These are phyloP conservation scores for Hepsetus odoe DNA, from an alignment of 2,113 vertebrate species.

Conservation along the genomic window DNA sequence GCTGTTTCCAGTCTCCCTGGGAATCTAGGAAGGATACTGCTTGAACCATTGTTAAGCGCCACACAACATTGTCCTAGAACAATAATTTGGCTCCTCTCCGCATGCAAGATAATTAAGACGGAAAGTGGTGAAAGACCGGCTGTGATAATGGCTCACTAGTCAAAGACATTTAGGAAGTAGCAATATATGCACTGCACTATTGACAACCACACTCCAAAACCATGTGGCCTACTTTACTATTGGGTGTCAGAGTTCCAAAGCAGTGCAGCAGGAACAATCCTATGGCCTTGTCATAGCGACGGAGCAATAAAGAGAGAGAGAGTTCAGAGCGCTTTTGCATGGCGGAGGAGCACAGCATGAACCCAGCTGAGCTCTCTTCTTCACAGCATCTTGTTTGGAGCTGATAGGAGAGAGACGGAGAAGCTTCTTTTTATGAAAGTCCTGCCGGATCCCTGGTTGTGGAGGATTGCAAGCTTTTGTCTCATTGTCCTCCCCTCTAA, in stretches of 20 bases:
- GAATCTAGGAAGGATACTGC: background rate
- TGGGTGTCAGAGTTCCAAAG: constrained; percentile 45
- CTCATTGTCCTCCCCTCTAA: constrained; percentile 46
- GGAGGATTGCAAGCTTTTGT: constrained; percentile 47
- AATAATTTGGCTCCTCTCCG: background rate
- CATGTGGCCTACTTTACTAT: constrained; percentile 47
- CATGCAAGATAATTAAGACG: constrained; percentile 4
- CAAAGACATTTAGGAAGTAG: constrained; percentile 18
- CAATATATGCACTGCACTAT: background rate
- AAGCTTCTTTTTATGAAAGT: constrained; percentile 38
- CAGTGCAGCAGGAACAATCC: constrained; percentile 38
- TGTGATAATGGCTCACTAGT: background rate
- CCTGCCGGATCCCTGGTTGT: constrained; percentile 38
- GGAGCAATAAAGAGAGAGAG: constrained; percentile 2
- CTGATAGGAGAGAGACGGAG: constrained; percentile 45
- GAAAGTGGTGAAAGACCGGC: background rate
- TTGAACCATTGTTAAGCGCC: background rate
- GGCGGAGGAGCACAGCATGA: constrained; percentile 51
- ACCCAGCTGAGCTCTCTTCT: constrained; percentile 49
- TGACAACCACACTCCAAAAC: constrained; percentile 30
- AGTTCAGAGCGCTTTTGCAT: constrained; percentile 44
- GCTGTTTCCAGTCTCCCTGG: background rate
- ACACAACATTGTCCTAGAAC: background rate
- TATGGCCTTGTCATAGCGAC: constrained; percentile 17
- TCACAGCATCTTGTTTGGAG: constrained; percentile 43